Evolutionary conservation across 35 echinoderm and acorn worm genomes (phyloP).

Genomic region (Patiria miniata): DNA sequence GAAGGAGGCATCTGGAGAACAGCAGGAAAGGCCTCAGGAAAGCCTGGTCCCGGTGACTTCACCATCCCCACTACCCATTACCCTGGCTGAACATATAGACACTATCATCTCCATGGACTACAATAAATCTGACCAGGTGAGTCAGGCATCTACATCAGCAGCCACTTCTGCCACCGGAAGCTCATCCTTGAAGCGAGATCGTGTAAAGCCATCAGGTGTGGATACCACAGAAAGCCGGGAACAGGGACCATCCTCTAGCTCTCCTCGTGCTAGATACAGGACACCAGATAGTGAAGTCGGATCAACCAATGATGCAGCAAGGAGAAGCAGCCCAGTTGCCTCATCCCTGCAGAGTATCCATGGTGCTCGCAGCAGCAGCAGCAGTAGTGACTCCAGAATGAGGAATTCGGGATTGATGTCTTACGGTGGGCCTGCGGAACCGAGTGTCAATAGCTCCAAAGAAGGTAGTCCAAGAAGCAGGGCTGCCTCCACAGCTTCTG

Average conservation of each 20-base stretch:
- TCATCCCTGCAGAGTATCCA: conserved; percentile 21
- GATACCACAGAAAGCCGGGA: conserved; percentile 51
- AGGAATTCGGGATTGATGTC: conserved; percentile 6
- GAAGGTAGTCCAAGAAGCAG: conserved; percentile 31
- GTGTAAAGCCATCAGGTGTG: not conserved
- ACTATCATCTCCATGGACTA: conserved; percentile 66
- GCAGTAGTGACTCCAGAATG: conserved; percentile 13
- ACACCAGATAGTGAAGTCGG: conserved; percentile 60
- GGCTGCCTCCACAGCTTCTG: conserved; percentile 28
- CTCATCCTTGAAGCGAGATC: not conserved
- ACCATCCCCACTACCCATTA: conserved; percentile 32
- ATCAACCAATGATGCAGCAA: conserved; percentile 53
- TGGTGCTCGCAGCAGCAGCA: conserved; percentile 11
- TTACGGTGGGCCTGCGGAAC: conserved; percentile 34
- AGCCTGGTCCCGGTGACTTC: not conserved
- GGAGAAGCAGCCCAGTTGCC: conserved; percentile 50
- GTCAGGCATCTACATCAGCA: too few species aligned
- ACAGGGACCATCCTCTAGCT: conserved; percentile 16
- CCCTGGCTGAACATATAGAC: conserved; percentile 65
- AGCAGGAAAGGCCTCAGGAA: conserved; percentile 13
- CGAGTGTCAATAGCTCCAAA: conserved; percentile 33
- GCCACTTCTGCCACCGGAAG: not conserved
- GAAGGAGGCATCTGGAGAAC: conserved; percentile 18
- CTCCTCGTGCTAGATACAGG: conserved; percentile 13
- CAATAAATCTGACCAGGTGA: conserved; percentile 13